Evolutionary conservation across 2,888 invertebrate genomes (phyloP), one percentile per base, ranked within the genome.

Genomic region (Agrilus biguttatus): DNA sequence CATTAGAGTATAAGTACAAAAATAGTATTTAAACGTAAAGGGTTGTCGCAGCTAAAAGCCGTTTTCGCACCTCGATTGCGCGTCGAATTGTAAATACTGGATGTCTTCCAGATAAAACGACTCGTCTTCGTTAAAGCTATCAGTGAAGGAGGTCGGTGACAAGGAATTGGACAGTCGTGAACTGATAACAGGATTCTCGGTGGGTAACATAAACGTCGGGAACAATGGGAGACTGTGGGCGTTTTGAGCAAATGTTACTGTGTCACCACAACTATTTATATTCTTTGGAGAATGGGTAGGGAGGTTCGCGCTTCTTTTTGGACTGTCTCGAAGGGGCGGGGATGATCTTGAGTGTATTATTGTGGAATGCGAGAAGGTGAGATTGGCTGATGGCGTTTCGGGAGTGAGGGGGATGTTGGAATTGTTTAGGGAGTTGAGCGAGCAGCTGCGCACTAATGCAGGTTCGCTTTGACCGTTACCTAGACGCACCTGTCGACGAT

Each of bases 341-440:
- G 28, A 28, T 4, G 28, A 28, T 28, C 28, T 28, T 10, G 28
- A 28, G 28, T 28, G 28, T 28, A 28, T 28, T 28, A 28, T 28
- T 10, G 28, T 28, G 28, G 42, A 12, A 40, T 37, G 28, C 10
- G 28, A 28, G 10, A 28, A 28, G 8, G 28, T 28, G 28, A 28
- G 28, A 58, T 80, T 80, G 13, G 80, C 77, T 37, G 77, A 76
- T 17, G 81, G 80, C 4, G 80, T 80, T 53, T 80, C 80, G 8
- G 80, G 80, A 5, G 80, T 80, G 38, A 49, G 49, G 37, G 47
- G 50, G 44, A 49, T 42, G 23, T 51, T 45, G 43, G 44, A 47
- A 28, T 45, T 43, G 14, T 45, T 43, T 43, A 46, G 43, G 36
- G 47, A 46, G 37, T 37, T 19, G 23, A 13, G 44, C 43, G 46